phyloP scores from a whole-genome alignment of 2,888 invertebrate genomes.

The Hyppa rectilinea region DNA sequence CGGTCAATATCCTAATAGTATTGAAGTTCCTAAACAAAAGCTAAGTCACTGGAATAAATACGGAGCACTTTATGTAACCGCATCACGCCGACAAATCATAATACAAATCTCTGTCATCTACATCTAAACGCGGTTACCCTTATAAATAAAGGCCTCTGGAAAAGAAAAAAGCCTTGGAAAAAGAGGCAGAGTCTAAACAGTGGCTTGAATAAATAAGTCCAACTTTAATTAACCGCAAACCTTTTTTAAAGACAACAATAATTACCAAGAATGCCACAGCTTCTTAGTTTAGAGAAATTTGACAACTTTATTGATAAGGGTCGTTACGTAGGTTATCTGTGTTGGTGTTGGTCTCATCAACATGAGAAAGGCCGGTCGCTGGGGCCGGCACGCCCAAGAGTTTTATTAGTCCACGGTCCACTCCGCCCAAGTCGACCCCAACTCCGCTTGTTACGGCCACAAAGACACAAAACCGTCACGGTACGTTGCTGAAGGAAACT shows the following conservation, averaged over 20 bases:
- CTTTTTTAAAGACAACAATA: conserved; percentile 16
- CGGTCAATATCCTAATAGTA: background rate
- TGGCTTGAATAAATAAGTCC: conserved; percentile 7
- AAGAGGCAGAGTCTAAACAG: conserved; percentile 17
- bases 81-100: conserved; percentile 30
- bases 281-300: conserved; percentile 33
- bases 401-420: conserved; percentile 82
- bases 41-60: conserved; percentile 15
- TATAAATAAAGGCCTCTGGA: conserved; percentile 28
- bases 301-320: conserved; percentile 48
- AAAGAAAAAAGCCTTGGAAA: conserved; percentile 5
- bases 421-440: conserved; percentile 68
- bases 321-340: conserved; percentile 53
- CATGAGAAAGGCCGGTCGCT: conserved; percentile 81
- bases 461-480: conserved; percentile 72
- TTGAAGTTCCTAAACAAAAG: background rate
- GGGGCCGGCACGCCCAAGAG: conserved; percentile 78
- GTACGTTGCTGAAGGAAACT: conserved; percentile 65
- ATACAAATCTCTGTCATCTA: conserved; percentile 45
- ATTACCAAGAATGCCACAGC: background rate
- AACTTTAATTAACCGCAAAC: conserved; percentile 45
- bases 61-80: conserved; percentile 5
- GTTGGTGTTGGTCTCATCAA: conserved; percentile 77
- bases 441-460: conserved; percentile 69
- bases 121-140: conserved; percentile 38